phyloP scores from a whole-genome alignment of 2,797 vertebrate genomes.

The Silurus lanzhouensis region DNA sequence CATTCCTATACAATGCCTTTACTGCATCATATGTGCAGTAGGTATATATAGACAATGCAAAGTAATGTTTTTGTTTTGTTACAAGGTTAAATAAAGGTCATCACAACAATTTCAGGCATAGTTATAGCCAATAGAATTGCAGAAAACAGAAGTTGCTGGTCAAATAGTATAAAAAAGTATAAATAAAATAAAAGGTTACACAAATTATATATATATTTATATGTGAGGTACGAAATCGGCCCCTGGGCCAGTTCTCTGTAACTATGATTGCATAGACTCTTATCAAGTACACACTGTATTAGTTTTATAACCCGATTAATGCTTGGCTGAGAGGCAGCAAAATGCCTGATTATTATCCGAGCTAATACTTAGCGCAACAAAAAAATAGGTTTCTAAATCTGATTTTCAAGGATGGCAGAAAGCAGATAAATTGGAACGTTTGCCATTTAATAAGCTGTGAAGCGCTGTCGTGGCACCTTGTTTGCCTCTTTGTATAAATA shows the following conservation, averaged over 20 bases:
- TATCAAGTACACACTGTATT: neutral
- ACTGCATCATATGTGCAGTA: too few species aligned
- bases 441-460: constrained; percentile 74
- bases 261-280: neutral
- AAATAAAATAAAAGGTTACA: too few species aligned
- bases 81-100: neutral
- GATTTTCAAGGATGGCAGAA: constrained; percentile 68
- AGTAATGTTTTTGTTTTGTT: neutral
- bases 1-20: neutral
- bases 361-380: neutral
- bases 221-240: neutral
- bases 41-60: neutral
- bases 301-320: neutral
- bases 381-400: neutral
- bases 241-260: neutral
- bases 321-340: neutral
- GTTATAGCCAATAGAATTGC: neutral
- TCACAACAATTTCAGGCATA: neutral
- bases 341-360: neutral
- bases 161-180: neutral
- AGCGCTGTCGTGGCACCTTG: constrained; percentile 67
- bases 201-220: neutral
- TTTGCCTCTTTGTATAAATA: constrained; percentile 67
- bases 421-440: constrained; percentile 71
- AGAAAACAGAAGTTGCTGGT: neutral